A percentile compares a stretch with the other conserved stretches of the same genome.
These are phyloP conservation scores for Ancistrus triradiatus DNA, from an alignment of 2,113 vertebrate species.

Conservation along the genomic window DNA sequence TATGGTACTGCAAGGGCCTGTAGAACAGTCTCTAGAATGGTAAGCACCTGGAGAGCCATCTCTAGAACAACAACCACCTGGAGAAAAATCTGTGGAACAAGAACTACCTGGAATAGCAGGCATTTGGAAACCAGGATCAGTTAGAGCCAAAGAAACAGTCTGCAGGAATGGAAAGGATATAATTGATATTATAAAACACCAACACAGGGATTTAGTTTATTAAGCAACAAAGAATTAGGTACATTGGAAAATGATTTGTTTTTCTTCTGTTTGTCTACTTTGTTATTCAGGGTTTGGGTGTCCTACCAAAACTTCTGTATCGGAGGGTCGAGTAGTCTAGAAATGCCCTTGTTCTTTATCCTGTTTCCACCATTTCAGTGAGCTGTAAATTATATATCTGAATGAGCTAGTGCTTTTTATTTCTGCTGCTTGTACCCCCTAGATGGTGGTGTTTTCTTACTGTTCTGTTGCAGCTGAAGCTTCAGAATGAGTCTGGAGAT, in stretches of 20 bases:
- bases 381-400: conserved; percentile 36
- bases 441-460: conserved; percentile 24
- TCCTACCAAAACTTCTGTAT: no score
- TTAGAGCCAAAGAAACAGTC: not conserved
- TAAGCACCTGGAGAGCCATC: not conserved
- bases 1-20: not conserved
- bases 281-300: not conserved
- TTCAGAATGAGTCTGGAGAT: conserved; percentile 46
- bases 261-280: conserved; percentile 12
- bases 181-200: not conserved
- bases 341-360: not conserved
- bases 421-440: not conserved
- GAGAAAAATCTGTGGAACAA: not conserved
- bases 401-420: not conserved
- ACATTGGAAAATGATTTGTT: conserved; percentile 64
- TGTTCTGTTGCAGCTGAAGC: conserved; percentile 36
- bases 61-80: no score
- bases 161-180: not conserved
- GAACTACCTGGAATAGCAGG: no score
- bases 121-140: no score
- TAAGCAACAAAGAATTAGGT: no score
- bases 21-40: not conserved
- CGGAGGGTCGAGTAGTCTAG: no score
- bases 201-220: no score
- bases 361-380: conserved; percentile 28